Percentiles rank a stretch among this genome's conserved stretches.
phyloP scores from a whole-genome alignment of 2,113 vertebrate species.

The Procapra przewalskii region DNA sequence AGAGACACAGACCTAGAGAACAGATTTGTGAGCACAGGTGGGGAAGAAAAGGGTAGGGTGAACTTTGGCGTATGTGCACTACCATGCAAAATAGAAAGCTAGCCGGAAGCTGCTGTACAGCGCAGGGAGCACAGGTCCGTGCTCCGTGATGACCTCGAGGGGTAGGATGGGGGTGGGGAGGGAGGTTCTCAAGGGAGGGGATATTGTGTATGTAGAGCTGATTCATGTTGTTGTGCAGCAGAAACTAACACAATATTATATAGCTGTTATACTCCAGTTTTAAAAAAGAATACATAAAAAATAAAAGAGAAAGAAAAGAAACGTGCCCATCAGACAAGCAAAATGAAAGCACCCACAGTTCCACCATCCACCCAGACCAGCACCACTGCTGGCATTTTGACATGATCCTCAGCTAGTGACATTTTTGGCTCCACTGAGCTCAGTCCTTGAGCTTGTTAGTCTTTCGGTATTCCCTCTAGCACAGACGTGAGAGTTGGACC shows the following conservation, averaged over 20 bases:
- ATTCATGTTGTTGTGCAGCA: background rate
- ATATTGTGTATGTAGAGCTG: background rate
- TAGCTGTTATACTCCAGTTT: background rate
- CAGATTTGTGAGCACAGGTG: background rate
- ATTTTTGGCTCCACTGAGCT: background rate
- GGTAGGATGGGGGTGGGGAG: background rate
- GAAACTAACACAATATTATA: background rate
- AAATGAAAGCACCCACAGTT: background rate
- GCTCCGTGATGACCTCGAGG: background rate
- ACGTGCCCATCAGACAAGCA: background rate
- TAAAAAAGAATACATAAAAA: background rate
- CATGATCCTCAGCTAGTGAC: background rate
- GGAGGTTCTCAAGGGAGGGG: background rate
- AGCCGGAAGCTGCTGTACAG: background rate
- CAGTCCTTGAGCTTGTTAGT: background rate
- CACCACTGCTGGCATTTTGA: background rate
- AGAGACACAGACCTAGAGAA: background rate
- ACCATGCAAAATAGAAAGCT: background rate
- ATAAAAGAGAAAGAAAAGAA: background rate
- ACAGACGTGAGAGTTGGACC: background rate
- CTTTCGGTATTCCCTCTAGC: too few species aligned
- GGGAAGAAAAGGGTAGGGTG: background rate
- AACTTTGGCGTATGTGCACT: background rate
- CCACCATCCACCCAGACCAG: background rate
- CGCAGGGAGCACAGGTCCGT: background rate